These are phyloP conservation scores for Columbina picui DNA, from an alignment of 2,113 vertebrate species.

Conservation along the genomic window DNA sequence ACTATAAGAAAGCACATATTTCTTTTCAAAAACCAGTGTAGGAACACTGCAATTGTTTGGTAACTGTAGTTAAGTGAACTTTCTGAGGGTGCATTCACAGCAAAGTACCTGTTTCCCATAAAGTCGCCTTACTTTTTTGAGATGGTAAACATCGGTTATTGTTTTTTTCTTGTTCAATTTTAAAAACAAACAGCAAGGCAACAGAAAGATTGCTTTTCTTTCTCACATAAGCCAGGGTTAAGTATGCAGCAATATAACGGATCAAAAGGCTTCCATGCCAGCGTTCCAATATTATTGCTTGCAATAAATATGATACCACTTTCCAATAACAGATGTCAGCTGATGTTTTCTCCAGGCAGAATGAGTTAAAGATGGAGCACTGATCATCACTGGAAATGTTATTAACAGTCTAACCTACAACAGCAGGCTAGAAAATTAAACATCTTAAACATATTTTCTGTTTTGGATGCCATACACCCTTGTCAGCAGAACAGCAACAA, in stretches of 20 bases:
- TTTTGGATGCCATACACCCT: slow-evolving; percentile 1
- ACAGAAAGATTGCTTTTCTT: background rate
- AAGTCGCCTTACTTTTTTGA: background rate
- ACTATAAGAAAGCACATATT: background rate
- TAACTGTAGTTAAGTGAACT: background rate
- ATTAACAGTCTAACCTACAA: background rate
- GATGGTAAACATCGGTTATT: background rate
- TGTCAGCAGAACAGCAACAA: slow-evolving; percentile 48
- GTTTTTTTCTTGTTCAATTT: background rate
- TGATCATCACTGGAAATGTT: slow-evolving; percentile 1
- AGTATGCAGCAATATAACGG: background rate
- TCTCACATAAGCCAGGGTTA: slow-evolving; percentile 8
- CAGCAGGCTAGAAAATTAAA: slow-evolving; percentile 27
- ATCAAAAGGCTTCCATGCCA: slow-evolving; percentile 16
- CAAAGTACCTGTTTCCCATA: background rate
- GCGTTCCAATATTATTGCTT: background rate
- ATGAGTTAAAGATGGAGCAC: slow-evolving; percentile 33
- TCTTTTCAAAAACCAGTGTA: background rate
- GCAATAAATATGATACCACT: background rate
- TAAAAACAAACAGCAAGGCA: background rate
- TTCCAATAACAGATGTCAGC: slow-evolving; percentile 34
- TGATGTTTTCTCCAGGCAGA: slow-evolving; percentile 26
- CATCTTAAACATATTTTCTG: slow-evolving; percentile 24
- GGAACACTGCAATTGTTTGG: background rate
- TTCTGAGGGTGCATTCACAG: background rate